Evolutionary conservation across 2,888 invertebrate species (phyloP), one percentile per base, ranked within the genome.

Genomic region (Protodeltote pygarga): DNA sequence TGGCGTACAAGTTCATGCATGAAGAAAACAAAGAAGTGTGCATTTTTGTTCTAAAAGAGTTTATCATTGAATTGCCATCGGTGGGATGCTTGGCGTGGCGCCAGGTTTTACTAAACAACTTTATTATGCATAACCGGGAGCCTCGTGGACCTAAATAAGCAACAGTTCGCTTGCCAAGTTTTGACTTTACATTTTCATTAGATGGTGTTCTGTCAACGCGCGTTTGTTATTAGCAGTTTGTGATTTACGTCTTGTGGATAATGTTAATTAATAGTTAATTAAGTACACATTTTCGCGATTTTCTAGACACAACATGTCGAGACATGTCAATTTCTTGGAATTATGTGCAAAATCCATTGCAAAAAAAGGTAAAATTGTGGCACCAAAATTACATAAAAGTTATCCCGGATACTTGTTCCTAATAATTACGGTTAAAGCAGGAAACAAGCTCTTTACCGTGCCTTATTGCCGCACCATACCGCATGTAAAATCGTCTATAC

Each of bases 171-270:
- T 85, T 85, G 89, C 89, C 89, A 89, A 90, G 83, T 89, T 87
- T 81, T 62, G 75, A 76, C 79, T 85, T 86, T 82, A 87, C 84
- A 86, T 87, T 88, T 89, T 89, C 85, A 87, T 88, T 84, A 87
- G 84, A 77, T 73, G 71, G 69, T 67, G 69, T 75, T 74, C 73
- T 75, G 73, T 78, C 81, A 78, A 68, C 71, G 68, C 65, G 51
- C 51, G 50, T 53, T 53, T 48, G 58, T 55, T 73, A 76, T 78
- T 76, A 78, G 61, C 57, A 68, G 69, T 68, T 40, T 55, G 44
- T 23, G 39, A 54, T 47, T 3, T 2, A 21, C 1, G 24, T 24
- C 5, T 24, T 8, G 8, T 17, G 6, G 20, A n/a, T 6, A 19
- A 17, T 14, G 2, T n/a, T 2, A 13, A 9, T 21, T 21, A n/a